phyloP scores from a whole-genome alignment of 2,113 vertebrate species.

The Antigone vipio region DNA sequence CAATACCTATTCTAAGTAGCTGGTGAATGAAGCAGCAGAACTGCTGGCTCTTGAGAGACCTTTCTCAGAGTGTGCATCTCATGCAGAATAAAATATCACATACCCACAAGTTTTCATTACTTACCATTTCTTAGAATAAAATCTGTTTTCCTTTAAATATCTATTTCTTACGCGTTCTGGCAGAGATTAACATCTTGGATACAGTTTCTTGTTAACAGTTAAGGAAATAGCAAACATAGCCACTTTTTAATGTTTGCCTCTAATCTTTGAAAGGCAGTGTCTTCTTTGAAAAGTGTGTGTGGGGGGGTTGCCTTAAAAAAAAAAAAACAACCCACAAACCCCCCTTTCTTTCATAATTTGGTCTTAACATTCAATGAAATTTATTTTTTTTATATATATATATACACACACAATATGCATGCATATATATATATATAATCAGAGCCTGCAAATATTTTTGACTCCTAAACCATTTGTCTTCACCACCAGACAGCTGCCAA shows the following conservation, averaged over 20 bases:
- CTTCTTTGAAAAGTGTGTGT: not conserved
- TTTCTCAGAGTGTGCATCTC: not conserved
- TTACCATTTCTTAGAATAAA: not conserved
- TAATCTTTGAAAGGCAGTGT: not conserved
- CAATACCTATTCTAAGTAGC: not conserved
- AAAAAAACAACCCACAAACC: too few relatives aligned
- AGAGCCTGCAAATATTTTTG: not conserved
- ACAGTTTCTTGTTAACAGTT: not conserved
- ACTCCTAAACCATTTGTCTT: not conserved
- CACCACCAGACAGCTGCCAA: not conserved
- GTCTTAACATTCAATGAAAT: not conserved
- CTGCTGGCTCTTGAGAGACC: not conserved
- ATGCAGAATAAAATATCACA: not conserved
- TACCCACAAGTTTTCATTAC: not conserved
- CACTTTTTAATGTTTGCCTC: not conserved
- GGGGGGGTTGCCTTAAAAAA: not conserved
- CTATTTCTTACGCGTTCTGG: not conserved
- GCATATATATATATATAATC: not conserved
- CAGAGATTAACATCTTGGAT: not conserved
- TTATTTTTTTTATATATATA: not conserved
- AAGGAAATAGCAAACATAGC: not conserved
- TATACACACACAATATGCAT: accelerated
- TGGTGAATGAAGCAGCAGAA: not conserved
- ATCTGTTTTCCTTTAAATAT: not conserved
- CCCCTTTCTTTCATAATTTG: not conserved